These are phyloP conservation scores for Papilio glaucus DNA, from an alignment of 1,140 invertebrate genomes.

Conservation along the genomic window DNA sequence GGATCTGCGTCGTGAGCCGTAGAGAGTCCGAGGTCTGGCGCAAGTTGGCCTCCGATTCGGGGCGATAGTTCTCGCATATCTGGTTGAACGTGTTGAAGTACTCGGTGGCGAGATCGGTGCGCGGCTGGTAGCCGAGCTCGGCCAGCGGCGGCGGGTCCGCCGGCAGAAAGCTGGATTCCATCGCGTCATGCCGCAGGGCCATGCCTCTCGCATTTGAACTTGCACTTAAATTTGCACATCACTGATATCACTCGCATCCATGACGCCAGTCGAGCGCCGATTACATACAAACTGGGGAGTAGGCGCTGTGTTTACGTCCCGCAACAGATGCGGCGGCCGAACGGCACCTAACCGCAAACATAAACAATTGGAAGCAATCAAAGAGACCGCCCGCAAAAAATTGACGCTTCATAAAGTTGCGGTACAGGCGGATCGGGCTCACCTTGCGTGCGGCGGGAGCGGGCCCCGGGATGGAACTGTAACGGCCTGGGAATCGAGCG, in stretches of 20 bases:
- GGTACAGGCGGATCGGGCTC: neutral
- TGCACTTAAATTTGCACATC: conserved; percentile 48
- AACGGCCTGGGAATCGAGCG: conserved; percentile 17
- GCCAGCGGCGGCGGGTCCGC: conserved; percentile 68
- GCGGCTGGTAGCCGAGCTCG: conserved; percentile 60
- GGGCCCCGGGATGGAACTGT: conserved; percentile 13
- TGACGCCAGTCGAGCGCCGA: neutral
- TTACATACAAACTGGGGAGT: neutral
- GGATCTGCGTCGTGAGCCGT: conserved; percentile 67
- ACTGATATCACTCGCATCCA: conserved; percentile 28
- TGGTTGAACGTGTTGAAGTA: conserved; percentile 79
- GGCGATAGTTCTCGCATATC: conserved; percentile 73
- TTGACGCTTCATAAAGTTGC: no score
- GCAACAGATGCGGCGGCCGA: conserved; percentile 4
- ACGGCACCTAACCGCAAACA: neutral
- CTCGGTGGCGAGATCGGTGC: conserved; percentile 66
- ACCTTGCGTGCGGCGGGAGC: conserved; percentile 23
- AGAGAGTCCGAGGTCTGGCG: conserved; percentile 69
- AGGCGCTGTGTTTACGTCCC: conserved; percentile 13
- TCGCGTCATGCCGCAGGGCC: conserved; percentile 69
- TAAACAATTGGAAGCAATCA: conserved; percentile 13
- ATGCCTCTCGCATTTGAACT: conserved; percentile 63
- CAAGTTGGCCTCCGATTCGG: conserved; percentile 62
- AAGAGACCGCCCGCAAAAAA: conserved; percentile 24
- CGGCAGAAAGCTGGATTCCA: conserved; percentile 69